Evolutionary conservation across 2,797 vertebrate species (phyloP).

Genomic region (Falco cherrug): DNA sequence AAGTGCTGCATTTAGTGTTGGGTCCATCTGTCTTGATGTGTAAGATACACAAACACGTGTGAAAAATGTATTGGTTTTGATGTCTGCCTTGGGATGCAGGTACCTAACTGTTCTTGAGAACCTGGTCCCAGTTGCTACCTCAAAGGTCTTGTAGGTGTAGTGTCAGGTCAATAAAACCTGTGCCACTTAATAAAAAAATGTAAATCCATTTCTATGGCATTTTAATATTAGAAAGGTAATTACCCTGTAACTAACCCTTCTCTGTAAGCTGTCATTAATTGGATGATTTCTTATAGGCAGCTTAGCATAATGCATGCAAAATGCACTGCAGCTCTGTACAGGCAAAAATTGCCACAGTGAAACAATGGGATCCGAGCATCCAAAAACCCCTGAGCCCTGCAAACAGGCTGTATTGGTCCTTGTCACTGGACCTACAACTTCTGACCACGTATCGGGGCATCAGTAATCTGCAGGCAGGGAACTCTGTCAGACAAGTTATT

Average conservation of each 20-base stretch:
- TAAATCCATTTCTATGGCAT: conserved; percentile 40
- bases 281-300: conserved; percentile 55
- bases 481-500: neutral
- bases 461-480: neutral
- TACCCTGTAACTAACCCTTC: neutral
- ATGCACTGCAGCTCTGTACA: neutral
- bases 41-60: neutral
- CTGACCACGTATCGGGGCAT: rapidly evolving
- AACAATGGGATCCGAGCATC: neutral
- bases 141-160: neutral
- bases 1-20: neutral
- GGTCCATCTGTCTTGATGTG: neutral
- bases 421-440: neutral
- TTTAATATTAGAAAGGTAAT: conserved; percentile 44
- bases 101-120: neutral
- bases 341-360: neutral
- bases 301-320: conserved; percentile 55
- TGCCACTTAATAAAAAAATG: conserved; percentile 5
- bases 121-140: neutral
- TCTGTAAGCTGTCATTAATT: conserved; percentile 54
- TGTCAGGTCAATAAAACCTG: neutral
- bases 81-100: neutral
- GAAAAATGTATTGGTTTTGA: neutral
- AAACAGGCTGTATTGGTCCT: neutral
- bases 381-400: neutral